Conservation (phyloP, 2,888 invertebrate species). For the Meteorus colon region DNA sequence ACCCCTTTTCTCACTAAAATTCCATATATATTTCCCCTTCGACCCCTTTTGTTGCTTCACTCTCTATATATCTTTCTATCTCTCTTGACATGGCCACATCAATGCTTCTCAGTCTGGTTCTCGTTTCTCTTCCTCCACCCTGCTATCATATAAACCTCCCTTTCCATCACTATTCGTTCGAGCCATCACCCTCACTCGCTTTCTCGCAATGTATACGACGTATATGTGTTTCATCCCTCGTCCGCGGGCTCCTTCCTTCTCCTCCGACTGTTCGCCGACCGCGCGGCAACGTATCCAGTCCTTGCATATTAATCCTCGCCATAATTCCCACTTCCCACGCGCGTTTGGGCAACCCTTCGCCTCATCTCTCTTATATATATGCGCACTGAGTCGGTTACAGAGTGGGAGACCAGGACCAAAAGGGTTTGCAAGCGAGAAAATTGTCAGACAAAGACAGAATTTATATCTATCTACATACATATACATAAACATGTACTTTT, state of each 20-base stretch:
- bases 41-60: constrained; percentile 72
- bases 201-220: neutral
- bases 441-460: constrained; percentile 45
- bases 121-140: constrained; percentile 48
- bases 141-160: constrained; percentile 45
- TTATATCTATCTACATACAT: constrained; percentile 49
- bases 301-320: constrained; percentile 74
- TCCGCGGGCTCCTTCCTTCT: constrained; percentile 43
- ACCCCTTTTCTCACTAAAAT: constrained; percentile 34
- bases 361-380: constrained; percentile 58
- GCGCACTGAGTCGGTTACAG: constrained; percentile 55
- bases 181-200: constrained; percentile 6
- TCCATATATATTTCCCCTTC: constrained; percentile 66
- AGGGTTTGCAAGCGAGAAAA: constrained; percentile 30
- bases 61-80: constrained; percentile 53
- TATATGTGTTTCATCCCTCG: constrained; percentile 11
- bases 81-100: constrained; percentile 50
- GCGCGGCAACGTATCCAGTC: constrained; percentile 70
- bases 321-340: constrained; percentile 73
- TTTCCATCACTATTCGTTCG: neutral
- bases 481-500: constrained; percentile 50
- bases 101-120: constrained; percentile 44
- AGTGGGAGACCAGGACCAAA: constrained; percentile 46
- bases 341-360: constrained; percentile 72
- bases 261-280: constrained; percentile 65